phyloP scores from a whole-genome alignment of 2,797 vertebrate genomes.

The Darevskia mixta region DNA sequence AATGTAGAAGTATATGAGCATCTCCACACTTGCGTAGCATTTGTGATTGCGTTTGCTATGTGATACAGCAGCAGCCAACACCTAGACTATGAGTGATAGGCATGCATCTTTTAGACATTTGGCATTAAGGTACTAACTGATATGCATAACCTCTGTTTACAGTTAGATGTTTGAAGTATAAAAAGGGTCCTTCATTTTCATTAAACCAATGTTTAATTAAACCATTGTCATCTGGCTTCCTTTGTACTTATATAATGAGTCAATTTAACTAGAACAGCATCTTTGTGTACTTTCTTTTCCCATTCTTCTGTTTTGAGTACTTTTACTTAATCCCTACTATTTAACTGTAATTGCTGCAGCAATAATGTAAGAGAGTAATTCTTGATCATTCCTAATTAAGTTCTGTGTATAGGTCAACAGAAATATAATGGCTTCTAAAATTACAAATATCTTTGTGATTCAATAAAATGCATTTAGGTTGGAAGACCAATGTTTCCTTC shows the following conservation, averaged over 20 bases:
- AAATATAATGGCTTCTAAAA: not conserved
- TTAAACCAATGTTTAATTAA: not conserved
- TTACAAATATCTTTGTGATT: not conserved
- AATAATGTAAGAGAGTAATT: not conserved
- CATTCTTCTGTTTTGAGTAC: not conserved
- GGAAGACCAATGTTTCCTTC: not conserved
- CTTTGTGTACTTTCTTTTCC: constrained; percentile 3
- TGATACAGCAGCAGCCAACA: no score
- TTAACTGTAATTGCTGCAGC: constrained; percentile 1
- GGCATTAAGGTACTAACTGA: not conserved
- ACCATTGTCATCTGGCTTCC: not conserved
- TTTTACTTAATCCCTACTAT: constrained; percentile 10
- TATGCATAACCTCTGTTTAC: not conserved
- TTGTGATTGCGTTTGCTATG: not conserved
- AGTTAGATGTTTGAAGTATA: not conserved
- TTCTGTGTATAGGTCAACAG: not conserved
- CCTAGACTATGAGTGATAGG: not conserved
- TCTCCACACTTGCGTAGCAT: no score
- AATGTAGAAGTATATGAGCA: no score
- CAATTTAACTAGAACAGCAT: constrained; percentile 21
- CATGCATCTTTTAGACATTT: not conserved
- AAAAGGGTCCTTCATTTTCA: not conserved
- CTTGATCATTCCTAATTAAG: constrained; percentile 1
- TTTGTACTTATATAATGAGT: constrained; percentile 13
- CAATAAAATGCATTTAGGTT: not conserved